Percentiles rank a stretch among this genome's conserved stretches.
These are phyloP conservation scores for Chrysemys picta DNA, from an alignment of 2,113 vertebrate species.

Conservation along the genomic window DNA sequence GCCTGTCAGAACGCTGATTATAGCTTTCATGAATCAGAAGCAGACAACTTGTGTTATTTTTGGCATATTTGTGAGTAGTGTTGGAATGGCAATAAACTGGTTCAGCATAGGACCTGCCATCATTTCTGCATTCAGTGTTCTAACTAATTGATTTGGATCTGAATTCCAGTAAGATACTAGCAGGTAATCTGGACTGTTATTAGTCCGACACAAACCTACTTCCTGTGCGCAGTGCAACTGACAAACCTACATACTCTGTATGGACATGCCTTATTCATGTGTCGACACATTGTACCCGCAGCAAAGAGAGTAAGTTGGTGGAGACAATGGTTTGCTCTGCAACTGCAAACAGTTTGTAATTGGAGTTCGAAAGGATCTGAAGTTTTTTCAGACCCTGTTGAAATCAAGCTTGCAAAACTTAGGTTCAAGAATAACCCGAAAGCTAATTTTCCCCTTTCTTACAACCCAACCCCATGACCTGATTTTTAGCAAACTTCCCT, in stretches of 20 bases:
- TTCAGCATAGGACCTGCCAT: neutral
- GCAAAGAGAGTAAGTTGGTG: neutral
- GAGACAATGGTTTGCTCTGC: neutral
- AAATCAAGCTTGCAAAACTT: neutral
- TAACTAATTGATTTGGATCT: neutral
- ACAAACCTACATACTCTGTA: neutral
- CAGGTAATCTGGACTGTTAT: neutral
- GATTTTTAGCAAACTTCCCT: neutral
- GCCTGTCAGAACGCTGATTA: neutral
- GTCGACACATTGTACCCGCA: neutral
- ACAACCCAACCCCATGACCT: neutral
- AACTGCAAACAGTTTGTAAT: neutral
- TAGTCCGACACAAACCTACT: neutral
- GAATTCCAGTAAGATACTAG: neutral
- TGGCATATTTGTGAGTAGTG: neutral
- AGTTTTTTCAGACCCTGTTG: neutral
- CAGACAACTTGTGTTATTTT: neutral
- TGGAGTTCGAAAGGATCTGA: neutral
- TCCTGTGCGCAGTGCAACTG: constrained; percentile 6
- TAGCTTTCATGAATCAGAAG: neutral
- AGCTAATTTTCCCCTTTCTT: neutral
- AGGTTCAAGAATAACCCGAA: neutral
- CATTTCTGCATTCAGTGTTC: neutral
- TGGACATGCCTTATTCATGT: rapidly evolving
- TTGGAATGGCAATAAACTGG: neutral